Evolutionary conservation across 2,797 vertebrate genomes (phyloP).

Genomic region (Distichodus sexfasciatus): DNA sequence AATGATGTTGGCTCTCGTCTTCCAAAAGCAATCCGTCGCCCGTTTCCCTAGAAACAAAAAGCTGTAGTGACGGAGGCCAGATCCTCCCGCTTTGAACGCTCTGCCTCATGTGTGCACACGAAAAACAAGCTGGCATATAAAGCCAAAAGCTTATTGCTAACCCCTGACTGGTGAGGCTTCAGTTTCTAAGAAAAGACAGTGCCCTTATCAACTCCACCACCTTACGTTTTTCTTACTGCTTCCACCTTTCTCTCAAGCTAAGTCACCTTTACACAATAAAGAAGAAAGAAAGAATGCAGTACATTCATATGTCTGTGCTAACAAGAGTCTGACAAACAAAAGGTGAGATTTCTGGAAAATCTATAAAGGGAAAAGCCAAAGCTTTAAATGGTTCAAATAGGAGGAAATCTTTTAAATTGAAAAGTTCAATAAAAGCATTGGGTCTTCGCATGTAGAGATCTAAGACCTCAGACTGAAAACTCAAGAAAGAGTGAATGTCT

Average conservation of each 20-base stretch:
- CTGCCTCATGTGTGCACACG: slow-evolving; percentile 14
- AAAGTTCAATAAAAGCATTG: too few relatives aligned
- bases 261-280: neutral
- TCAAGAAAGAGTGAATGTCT: slow-evolving; percentile 11
- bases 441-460: too few relatives aligned
- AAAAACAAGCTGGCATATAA: neutral
- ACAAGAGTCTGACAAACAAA: too few relatives aligned
- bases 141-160: neutral
- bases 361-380: too few relatives aligned
- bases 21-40: slow-evolving; percentile 41
- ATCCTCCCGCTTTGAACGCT: slow-evolving; percentile 3
- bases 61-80: slow-evolving; percentile 24
- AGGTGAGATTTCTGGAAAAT: neutral
- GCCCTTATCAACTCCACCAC: neutral
- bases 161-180: neutral
- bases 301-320: too few relatives aligned
- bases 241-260: neutral
- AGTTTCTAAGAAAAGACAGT: neutral
- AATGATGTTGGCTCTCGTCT: slow-evolving; percentile 36
- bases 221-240: too few relatives aligned
- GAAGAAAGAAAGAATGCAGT: neutral
- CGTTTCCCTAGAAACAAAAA: slow-evolving; percentile 54
- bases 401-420: too few relatives aligned
- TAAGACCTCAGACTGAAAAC: neutral
- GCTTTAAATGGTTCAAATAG: too few relatives aligned